Conservation (phyloP, 2,113 vertebrate species). For the Elaphurus davidianus region DNA sequence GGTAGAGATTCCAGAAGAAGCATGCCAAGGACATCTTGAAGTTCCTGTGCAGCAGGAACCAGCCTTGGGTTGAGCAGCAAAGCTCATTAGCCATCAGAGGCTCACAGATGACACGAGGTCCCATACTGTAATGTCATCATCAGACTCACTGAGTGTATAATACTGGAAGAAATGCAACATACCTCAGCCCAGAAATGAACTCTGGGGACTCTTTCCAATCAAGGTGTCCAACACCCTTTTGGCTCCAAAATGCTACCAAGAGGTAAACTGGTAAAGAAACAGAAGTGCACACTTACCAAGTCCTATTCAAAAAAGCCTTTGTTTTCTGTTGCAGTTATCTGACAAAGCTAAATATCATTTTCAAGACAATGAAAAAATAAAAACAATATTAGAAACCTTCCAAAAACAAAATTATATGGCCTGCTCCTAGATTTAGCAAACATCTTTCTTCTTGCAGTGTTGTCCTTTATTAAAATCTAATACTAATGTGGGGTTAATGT, state of each 20-base stretch:
- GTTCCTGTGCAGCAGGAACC: no score
- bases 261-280: neutral
- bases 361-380: constrained; percentile 72
- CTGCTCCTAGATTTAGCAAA: constrained; percentile 75
- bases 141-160: neutral
- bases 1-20: no score
- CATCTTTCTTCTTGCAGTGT: constrained; percentile 76
- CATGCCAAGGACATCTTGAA: neutral
- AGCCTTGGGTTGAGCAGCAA: neutral
- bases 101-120: neutral
- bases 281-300: neutral
- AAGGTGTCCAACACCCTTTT: neutral
- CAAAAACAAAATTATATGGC: constrained; percentile 78
- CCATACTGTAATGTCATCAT: neutral
- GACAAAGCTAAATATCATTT: constrained; percentile 74
- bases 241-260: neutral
- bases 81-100: neutral
- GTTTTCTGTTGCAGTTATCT: constrained; percentile 47
- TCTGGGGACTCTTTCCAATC: neutral
- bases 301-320: neutral
- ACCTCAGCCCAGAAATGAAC: neutral
- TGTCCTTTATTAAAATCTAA: constrained; percentile 87
- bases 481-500: constrained; percentile 83
- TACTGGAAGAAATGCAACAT: neutral
- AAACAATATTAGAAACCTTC: constrained; percentile 77